Conservation (phyloP, 2,888 invertebrate genomes). For the Meandrusa payeni region DNA sequence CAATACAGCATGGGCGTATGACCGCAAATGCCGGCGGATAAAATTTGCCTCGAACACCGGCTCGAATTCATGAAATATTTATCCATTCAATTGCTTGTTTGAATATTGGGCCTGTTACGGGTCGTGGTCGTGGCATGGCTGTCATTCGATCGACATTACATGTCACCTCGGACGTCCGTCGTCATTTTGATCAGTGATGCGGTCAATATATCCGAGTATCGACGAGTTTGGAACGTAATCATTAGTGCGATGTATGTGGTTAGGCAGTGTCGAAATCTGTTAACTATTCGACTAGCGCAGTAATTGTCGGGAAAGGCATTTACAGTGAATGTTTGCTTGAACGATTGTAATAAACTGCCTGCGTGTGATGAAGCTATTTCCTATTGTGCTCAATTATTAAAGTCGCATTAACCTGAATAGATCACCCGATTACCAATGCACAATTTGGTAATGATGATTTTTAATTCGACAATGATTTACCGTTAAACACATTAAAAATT, state of each 20-base stretch:
- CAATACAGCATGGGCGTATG: background rate
- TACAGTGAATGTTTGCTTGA: no score
- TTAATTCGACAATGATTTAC: no score
- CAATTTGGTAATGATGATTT: no score
- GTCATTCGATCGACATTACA: conserved; percentile 15
- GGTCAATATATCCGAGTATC: conserved; percentile 30
- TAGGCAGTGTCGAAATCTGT: conserved; percentile 11
- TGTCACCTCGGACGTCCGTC: conserved; percentile 10
- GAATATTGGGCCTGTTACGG: conserved; percentile 6
- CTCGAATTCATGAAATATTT: conserved; percentile 2
- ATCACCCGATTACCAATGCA: no score
- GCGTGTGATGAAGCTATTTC: no score
- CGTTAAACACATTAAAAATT: no score
- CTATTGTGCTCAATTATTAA: no score
- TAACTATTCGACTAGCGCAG: conserved; percentile 9
- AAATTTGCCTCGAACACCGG: background rate
- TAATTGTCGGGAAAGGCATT: no score
- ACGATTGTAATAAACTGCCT: no score
- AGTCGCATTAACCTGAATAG: no score
- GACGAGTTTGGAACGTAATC: conserved; percentile 24
- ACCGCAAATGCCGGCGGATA: background rate
- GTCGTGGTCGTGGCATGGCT: background rate
- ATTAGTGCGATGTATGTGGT: conserved; percentile 20
- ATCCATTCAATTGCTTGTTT: conserved; percentile 17
- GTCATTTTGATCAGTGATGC: conserved; percentile 28